Base-by-base conservation (phyloP, 1,140 invertebrate species). In the Pemphigus obesinymphae region DNA sequence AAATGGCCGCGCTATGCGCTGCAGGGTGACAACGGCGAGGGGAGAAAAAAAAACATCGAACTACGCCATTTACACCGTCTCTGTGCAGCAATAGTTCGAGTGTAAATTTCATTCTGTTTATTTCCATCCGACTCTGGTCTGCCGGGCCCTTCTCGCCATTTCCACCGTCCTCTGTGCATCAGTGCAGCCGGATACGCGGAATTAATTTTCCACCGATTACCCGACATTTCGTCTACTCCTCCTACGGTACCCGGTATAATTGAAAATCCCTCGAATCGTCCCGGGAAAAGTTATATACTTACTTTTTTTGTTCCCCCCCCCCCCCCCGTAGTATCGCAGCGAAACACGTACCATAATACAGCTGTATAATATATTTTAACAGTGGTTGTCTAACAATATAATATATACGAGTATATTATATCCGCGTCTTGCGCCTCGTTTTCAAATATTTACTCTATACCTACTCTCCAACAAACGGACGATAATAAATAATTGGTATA, bases 121-220 rank as follows among this genome's bases (percentile, higher is more conserved):
- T 75, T 43, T 58, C 66, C 82, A 34, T 40, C 45, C 4, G 26
- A 43, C 11, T 43, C 15, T 4, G n/a, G n/a, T 5, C 23, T 15
- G 10, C 11, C 20, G 50, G 40, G 4, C 13, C 15, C 29, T 6
- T 70, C n/a, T n/a, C 11, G 3, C 13, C 34, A n/a, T n/a, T n/a
- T n/a, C n/a, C n/a, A n/a, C n/a, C n/a, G n/a, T n/a, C n/a, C n/a
- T n/a, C n/a, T n/a, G n/a, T n/a, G n/a, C n/a, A n/a, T n/a, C n/a
- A n/a, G n/a, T n/a, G n/a, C n/a, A n/a, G n/a, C 23, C 29, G 23
- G 68, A 45, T 72, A 72, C 40, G 29, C 40, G 26, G 70, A 58
- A 82, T 61, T 83, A 83, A 83, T 83, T 76, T 70, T 82, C 63
- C 80, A 29, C 58, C 40, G 58, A 82, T 82, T 82, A 82, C 58